Evolutionary conservation across 2,888 invertebrate species (phyloP), one percentile per base, ranked within the genome.

Genomic region (Ennomos erosarius): DNA sequence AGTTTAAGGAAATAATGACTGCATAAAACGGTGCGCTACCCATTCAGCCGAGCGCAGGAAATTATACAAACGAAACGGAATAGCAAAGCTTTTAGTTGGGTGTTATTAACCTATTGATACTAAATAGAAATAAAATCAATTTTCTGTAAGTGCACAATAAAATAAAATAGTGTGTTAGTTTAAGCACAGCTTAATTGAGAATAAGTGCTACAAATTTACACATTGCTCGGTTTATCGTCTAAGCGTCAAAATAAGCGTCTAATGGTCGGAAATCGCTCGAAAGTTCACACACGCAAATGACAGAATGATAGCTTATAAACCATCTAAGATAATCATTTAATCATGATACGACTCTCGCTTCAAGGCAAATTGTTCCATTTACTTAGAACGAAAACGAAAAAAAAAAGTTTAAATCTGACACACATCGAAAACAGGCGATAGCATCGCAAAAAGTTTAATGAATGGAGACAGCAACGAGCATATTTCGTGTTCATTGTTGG

Each of bases 401-500:
- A n/a, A 74, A 80, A 84, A 77, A 77, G 78, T 75, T 26, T 75
- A 76, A 79, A 65, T 62, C 65, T 67, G 88, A 83, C 88, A 88
- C 71, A 89, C 82, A 88, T 88, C 83, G 78, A 79, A 81, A 79
- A 83, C 78, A 80, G 77, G 76, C 82, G 85, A 84, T 83, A 77
- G 77, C 71, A 79, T 80, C 75, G 79, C 78, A 42, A 58, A 84
- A 87, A 86, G 72, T 78, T 78, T 84, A 88, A 87, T 85, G 84
- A 90, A 88, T 89, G 84, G 79, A 26, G 82, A 82, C 78, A 71
- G 70, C 75, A 84, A 87, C 84, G 87, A 84, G 81, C 79, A 81
- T 85, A 84, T 89, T 88, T 81, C 85, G 88, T 88, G 88, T 79
- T 87, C 87, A 88, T 90, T 90, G 88, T 88, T 84, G 82, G 74